Evolutionary conservation across 2,888 invertebrate genomes (phyloP).

Genomic region (Sinhomidia bicolor): DNA sequence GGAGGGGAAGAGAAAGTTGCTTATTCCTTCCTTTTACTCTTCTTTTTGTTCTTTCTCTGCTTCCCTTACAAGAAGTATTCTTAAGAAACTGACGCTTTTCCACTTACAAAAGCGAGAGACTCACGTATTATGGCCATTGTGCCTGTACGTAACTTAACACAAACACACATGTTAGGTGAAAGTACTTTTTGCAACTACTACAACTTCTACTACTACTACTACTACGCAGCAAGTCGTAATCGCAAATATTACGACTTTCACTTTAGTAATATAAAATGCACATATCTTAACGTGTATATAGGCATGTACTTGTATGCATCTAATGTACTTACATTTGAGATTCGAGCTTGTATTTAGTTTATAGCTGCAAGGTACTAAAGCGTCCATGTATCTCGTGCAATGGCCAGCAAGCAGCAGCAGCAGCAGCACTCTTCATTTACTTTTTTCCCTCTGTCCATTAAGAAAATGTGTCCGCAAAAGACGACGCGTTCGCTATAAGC

Average conservation of each 20-base stretch:
- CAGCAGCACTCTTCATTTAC: background rate
- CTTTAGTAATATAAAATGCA: background rate
- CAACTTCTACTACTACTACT: background rate
- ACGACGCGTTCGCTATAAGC: background rate
- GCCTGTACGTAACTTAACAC: background rate
- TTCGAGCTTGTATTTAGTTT: background rate
- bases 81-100: background rate
- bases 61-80: slow-evolving; percentile 3
- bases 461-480: slow-evolving; percentile 6
- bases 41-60: background rate
- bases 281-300: background rate
- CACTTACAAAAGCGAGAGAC: slow-evolving; percentile 2
- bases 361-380: background rate
- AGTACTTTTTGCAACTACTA: slow-evolving; percentile 1
- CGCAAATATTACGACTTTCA: slow-evolving; percentile 14
- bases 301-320: too few relatives aligned
- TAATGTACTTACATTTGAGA: too few relatives aligned
- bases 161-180: background rate
- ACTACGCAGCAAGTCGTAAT: slow-evolving; percentile 23
- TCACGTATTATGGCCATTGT: background rate
- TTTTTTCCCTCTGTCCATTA: slow-evolving; percentile 17
- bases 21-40: slow-evolving; percentile 15
- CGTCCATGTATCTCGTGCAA: background rate
- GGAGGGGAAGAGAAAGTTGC: slow-evolving; percentile 18
- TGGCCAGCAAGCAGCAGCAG: background rate